Evolutionary conservation across 2,113 vertebrate species (phyloP), one percentile per base, ranked within the genome.

Genomic region (Carollia perspicillata): DNA sequence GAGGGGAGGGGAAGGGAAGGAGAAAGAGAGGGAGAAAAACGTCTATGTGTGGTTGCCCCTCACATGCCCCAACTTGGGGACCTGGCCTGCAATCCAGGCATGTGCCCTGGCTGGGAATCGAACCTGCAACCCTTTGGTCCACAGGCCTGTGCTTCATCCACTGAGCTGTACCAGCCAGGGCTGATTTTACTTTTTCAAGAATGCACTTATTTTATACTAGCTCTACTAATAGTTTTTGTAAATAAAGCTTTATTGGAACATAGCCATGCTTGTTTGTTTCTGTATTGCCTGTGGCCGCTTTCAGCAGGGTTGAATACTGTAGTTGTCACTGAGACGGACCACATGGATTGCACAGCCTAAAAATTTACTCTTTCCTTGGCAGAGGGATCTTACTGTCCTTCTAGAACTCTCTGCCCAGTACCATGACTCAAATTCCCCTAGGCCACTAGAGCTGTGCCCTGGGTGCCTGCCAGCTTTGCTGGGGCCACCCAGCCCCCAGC

Each of bases 201-300:
- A 40, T 77, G 58, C n/a, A 35, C 23, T 92, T 83, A 33, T 53
- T 80, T 93, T 72, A 33, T 28, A 85, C 60, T 74, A 40, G 60
- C 47, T 55, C 81, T 84, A 33, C 49, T 87, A 47, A 37, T 40
- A 33, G 1, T n/a, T 79, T 81, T 93, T 83, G 8, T 60, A 78
- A 96, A 74, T 84, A 78, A 87, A 95, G 51, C 92, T 87, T 79
- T 74, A 63, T n/a, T 40, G 23, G 33, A 63, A 65, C 58, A 65
- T 28, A 71, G 28, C 42, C 14, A 28, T 6, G 37, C 47, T 49
- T 26, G 3, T 72, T 86, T 81, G 35, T 30, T 65, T 94, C 10
- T 55, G 1, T 78, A 20, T 37, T 35, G 30, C 49, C n/a, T 23
- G 4, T 55, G 16, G 40, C 30, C 63, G 51, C 47, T 95, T 89